These are phyloP conservation scores for Macropus fuliginosus DNA, from an alignment of 2,797 vertebrate species.

Conservation along the genomic window DNA sequence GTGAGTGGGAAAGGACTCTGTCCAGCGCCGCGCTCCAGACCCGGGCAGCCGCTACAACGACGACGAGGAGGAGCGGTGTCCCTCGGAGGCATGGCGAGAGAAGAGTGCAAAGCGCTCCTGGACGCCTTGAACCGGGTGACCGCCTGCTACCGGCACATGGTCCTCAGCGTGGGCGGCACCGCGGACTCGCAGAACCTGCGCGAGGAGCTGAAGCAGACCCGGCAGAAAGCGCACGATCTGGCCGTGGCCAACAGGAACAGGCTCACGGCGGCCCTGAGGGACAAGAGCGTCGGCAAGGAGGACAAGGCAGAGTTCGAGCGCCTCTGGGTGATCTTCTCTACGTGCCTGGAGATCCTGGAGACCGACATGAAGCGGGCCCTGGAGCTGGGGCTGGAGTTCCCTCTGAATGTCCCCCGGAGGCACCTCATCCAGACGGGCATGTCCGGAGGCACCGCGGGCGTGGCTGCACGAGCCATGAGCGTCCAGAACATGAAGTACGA, in stretches of 20 bases:
- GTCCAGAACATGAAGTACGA: conserved; percentile 96
- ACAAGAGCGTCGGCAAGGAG: conserved; percentile 90
- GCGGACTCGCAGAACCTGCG: conserved; percentile 97
- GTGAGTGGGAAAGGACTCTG: conserved; percentile 42
- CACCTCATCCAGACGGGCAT: conserved; percentile 97
- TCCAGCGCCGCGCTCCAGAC: not conserved
- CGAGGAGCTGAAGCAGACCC: conserved; percentile 94
- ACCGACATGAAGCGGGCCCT: conserved; percentile 96
- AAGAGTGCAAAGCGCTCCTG: conserved; percentile 96
- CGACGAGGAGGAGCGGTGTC: not conserved
- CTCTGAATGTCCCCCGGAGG: conserved; percentile 92
- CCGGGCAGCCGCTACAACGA: conserved; percentile 47
- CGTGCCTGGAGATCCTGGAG: conserved; percentile 97
- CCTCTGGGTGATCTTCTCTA: conserved; percentile 97
- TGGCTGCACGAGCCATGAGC: conserved; percentile 95
- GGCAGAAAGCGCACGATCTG: conserved; percentile 95
- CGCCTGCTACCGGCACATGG: conserved; percentile 96
- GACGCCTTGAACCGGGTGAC: conserved; percentile 96
- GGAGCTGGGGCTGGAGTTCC: conserved; percentile 94
- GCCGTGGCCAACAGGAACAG: conserved; percentile 92
- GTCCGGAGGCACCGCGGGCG: conserved; percentile 91
- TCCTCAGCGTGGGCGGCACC: conserved; percentile 94
- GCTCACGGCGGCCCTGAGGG: conserved; percentile 92
- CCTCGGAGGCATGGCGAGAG: conserved; percentile 89
- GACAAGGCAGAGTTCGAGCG: conserved; percentile 95